These are phyloP conservation scores for Leptatherina wallacei DNA, from an alignment of 2,797 vertebrate species.

Conservation along the genomic window DNA sequence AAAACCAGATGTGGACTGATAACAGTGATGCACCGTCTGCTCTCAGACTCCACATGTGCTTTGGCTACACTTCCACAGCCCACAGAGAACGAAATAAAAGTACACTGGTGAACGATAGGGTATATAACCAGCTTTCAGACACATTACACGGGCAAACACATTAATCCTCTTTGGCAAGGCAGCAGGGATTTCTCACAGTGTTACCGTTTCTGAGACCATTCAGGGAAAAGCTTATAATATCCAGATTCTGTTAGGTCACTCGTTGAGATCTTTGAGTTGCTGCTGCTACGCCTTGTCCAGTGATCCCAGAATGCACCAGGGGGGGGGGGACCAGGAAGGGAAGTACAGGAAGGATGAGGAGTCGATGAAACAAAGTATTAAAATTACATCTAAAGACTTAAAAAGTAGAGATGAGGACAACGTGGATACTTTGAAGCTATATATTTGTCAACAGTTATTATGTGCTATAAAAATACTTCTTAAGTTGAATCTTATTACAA, in stretches of 20 bases:
- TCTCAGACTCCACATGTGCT: constrained; percentile 1
- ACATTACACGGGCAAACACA: not conserved
- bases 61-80: not conserved
- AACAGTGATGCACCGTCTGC: constrained; percentile 22
- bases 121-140: not conserved
- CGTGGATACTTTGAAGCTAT: not conserved
- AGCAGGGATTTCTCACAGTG: not conserved
- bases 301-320: constrained; percentile 40
- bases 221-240: constrained; percentile 17
- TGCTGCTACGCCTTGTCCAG: constrained; percentile 29
- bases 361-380: constrained; percentile 49
- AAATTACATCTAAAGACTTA: constrained; percentile 7
- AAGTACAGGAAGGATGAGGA: constrained; percentile 62
- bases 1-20: constrained; percentile 56
- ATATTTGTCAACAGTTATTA: not conserved
- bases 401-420: not conserved
- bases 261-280: constrained; percentile 5
- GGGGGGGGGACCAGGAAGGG: constrained; percentile 50
- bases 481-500: too few species aligned
- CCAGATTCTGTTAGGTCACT: constrained; percentile 9
- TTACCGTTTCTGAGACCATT: not conserved
- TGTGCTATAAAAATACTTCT: too few species aligned
- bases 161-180: not conserved
- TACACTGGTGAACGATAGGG: not conserved
- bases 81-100: not conserved